Evolutionary conservation across 2,888 invertebrate genomes (phyloP).

Genomic region (Chaitophorus viminalis): DNA sequence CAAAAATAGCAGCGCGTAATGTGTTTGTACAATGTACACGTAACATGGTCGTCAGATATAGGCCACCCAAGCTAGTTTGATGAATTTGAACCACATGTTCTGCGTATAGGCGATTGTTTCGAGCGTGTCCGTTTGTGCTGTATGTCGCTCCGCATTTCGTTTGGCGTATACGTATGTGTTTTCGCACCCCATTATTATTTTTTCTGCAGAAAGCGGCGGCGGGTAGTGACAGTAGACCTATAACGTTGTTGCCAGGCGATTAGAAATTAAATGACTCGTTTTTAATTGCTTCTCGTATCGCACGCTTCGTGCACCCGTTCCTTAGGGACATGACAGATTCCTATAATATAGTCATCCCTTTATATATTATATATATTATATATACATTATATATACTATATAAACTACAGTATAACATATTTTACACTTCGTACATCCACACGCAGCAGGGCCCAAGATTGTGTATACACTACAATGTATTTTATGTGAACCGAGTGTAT

Average conservation of each 20-base stretch:
- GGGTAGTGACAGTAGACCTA: background rate
- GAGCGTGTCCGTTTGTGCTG: background rate
- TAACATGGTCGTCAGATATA: no score
- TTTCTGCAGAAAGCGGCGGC: background rate
- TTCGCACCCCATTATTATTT: background rate
- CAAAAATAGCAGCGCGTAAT: no score
- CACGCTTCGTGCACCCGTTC: background rate
- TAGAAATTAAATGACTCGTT: constrained; percentile 49
- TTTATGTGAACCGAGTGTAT: no score
- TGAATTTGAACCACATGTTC: no score
- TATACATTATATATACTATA: no score
- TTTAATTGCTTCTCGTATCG: constrained; percentile 55
- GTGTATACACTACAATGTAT: no score
- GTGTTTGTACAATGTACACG: no score
- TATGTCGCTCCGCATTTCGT: background rate
- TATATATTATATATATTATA: no score
- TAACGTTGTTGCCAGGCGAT: constrained; percentile 18
- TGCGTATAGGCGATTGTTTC: no score
- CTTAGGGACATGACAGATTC: constrained; percentile 1
- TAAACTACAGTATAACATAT: no score
- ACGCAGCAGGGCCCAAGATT: background rate
- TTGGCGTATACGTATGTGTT: background rate
- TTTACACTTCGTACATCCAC: no score
- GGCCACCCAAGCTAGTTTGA: no score
- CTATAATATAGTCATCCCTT: background rate